phyloP scores from a whole-genome alignment of 92 coral and sea anemone species.

The Porites rus region DNA sequence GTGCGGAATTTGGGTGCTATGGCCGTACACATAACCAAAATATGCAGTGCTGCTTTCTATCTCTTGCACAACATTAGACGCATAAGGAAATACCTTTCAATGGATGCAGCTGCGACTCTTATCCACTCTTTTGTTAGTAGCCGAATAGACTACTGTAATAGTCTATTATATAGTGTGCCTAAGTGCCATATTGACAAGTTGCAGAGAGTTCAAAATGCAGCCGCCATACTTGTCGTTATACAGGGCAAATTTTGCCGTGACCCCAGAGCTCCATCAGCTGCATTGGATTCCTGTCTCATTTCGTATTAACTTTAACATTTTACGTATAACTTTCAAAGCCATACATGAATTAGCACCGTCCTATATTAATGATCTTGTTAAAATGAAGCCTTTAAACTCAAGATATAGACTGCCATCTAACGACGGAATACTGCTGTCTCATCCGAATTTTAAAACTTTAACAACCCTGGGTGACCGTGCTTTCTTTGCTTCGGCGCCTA shows the following conservation, averaged over 20 bases:
- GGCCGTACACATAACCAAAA: not conserved
- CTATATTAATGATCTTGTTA: too few relatives aligned
- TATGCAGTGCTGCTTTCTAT: not conserved
- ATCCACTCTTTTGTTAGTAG: too few relatives aligned
- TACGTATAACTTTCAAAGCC: not conserved
- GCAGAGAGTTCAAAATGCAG: not conserved
- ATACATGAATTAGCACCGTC: not conserved
- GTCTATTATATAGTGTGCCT: not conserved
- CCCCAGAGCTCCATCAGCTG: too few relatives aligned
- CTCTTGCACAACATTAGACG: not conserved
- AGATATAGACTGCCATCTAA: too few relatives aligned
- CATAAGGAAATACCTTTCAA: not conserved
- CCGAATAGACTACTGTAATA: not conserved
- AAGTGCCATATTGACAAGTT: not conserved
- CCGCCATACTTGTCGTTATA: too few relatives aligned
- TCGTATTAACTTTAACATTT: not conserved
- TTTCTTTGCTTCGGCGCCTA: not conserved
- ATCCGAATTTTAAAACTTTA: too few relatives aligned
- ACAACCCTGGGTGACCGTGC: not conserved
- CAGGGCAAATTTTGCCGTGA: too few relatives aligned
- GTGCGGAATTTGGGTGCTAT: not conserved
- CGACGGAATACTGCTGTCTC: too few relatives aligned
- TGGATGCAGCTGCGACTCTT: too few relatives aligned
- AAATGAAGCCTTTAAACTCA: too few relatives aligned
- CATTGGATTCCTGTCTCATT: too few relatives aligned